Percentiles rank a stretch among this genome's conserved stretches.
phyloP scores from a whole-genome alignment of 2,888 invertebrate species.

The Poecilobothrus nobilitatus region DNA sequence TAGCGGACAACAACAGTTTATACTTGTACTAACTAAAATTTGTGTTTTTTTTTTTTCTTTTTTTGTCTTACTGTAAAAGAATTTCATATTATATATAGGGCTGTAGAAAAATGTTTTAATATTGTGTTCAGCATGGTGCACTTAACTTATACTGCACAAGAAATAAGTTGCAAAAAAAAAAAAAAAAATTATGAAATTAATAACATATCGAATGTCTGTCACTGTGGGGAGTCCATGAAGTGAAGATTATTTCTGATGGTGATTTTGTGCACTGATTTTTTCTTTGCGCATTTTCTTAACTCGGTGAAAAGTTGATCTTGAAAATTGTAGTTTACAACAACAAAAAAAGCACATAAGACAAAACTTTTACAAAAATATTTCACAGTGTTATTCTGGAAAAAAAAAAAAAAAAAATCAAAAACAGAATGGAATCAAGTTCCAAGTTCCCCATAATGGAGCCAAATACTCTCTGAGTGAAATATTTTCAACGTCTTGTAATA shows the following conservation, averaged over 20 bases:
- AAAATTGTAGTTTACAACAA: background rate
- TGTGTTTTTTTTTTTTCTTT: too few species aligned
- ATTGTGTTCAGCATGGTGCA: background rate
- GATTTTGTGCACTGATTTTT: background rate
- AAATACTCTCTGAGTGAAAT: background rate
- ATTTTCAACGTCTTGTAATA: slow-evolving; percentile 1
- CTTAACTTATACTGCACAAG: background rate
- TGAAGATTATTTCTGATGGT: slow-evolving; percentile 10
- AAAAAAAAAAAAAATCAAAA: background rate
- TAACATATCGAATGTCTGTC: slow-evolving; percentile 36
- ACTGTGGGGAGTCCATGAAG: slow-evolving; percentile 29
- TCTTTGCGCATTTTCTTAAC: background rate
- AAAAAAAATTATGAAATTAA: slow-evolving; percentile 29
- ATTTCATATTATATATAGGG: too few species aligned
- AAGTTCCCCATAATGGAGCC: background rate
- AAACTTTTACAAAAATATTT: background rate
- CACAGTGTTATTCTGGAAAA: background rate
- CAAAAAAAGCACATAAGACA: background rate
- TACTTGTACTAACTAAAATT: too few species aligned
- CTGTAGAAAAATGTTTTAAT: background rate
- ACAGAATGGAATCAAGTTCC: background rate
- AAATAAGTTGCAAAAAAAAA: background rate
- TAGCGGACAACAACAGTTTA: too few species aligned
- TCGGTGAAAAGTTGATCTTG: background rate
- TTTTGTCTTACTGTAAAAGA: too few species aligned